phyloP scores from a whole-genome alignment of 2,113 vertebrate species.

The Poeciliopsis occidentalis region DNA sequence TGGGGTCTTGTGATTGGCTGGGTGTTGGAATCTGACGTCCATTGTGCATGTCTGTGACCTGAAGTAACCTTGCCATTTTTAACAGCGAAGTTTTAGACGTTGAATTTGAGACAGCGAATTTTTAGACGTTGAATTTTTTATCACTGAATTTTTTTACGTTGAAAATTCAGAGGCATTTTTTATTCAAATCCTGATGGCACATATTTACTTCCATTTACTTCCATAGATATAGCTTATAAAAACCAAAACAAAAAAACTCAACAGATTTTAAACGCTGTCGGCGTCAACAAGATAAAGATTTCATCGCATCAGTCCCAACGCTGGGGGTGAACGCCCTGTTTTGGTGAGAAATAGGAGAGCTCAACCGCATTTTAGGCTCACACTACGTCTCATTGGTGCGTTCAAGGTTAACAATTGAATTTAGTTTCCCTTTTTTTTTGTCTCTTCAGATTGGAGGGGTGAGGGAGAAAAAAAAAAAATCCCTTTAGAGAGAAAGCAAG shows the following conservation, averaged over 20 bases:
- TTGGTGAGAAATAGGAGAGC: slow-evolving; percentile 25
- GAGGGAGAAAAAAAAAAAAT: background rate
- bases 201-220: no score
- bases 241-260: background rate
- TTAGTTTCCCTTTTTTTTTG: slow-evolving; percentile 12
- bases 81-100: no score
- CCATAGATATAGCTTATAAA: slow-evolving; percentile 12
- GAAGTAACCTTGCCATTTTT: no score
- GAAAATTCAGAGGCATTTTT: no score
- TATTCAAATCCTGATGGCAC: no score
- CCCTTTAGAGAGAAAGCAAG: slow-evolving; percentile 34
- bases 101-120: no score
- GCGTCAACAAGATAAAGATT: slow-evolving; percentile 26
- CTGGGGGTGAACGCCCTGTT: slow-evolving; percentile 22
- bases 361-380: slow-evolving; percentile 45
- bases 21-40: no score
- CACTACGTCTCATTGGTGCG: slow-evolving; percentile 24
- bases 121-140: no score
- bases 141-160: no score
- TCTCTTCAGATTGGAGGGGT: slow-evolving; percentile 23
- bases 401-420: slow-evolving; percentile 33
- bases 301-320: background rate
- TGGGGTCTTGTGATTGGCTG: no score
- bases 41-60: no score
- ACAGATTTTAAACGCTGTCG: slow-evolving; percentile 28